Percentiles rank a stretch among this genome's conserved stretches.
Evolutionary conservation across 2,888 invertebrate species (phyloP).

Genomic region (Toxonevra muliebris): DNA sequence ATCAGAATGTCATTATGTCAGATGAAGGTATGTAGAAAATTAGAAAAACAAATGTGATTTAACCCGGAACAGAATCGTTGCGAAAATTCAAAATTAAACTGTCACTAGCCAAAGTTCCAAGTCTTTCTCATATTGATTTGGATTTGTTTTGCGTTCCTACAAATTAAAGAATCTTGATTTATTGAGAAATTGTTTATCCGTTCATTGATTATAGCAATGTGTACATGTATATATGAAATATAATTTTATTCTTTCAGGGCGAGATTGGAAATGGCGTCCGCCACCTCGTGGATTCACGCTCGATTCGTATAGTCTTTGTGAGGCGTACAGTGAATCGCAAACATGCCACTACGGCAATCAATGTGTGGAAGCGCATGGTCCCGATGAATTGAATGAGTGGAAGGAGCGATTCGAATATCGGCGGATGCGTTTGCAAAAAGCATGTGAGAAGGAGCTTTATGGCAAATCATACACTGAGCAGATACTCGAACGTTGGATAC

Average conservation of each 20-base stretch:
- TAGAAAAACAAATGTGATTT: too few species aligned
- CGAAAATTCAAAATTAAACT: too few species aligned
- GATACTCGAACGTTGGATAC: constrained; percentile 72
- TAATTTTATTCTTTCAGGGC: constrained; percentile 54
- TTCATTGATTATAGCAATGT: not conserved
- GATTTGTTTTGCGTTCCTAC: too few species aligned
- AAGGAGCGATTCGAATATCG: constrained; percentile 75
- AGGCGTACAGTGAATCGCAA: constrained; percentile 68
- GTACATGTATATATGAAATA: not conserved
- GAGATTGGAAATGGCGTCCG: constrained; percentile 74
- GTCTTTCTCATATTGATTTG: not conserved
- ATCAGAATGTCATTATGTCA: constrained; percentile 74
- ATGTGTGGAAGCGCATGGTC: constrained; percentile 79
- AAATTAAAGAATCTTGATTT: too few species aligned
- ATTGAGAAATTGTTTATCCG: not conserved
- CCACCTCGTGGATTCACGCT: constrained; percentile 75
- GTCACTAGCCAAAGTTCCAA: too few species aligned
- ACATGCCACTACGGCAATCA: constrained; percentile 75
- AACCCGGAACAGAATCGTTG: too few species aligned
- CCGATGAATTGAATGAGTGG: constrained; percentile 78
- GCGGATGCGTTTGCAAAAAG: constrained; percentile 71
- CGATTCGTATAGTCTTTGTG: constrained; percentile 73
- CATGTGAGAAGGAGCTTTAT: constrained; percentile 75
- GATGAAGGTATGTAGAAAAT: constrained; percentile 69
- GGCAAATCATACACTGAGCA: constrained; percentile 71